phyloP scores from a whole-genome alignment of 2,888 invertebrate genomes.

The Melanchra persicariae region DNA sequence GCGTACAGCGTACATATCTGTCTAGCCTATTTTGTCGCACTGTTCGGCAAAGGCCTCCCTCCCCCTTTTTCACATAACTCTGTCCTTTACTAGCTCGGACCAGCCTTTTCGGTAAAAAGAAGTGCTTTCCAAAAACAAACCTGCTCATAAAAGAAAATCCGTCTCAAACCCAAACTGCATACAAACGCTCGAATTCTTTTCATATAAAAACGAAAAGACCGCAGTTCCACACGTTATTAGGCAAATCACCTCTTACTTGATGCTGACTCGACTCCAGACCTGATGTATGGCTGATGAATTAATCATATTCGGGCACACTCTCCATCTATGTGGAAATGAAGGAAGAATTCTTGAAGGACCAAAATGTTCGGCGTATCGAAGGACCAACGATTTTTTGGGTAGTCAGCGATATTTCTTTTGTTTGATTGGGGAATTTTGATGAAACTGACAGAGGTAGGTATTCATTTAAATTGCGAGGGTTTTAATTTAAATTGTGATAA shows the following conservation, averaged over 20 bases:
- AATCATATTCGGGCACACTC: constrained; percentile 61
- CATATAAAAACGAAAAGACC: constrained; percentile 38
- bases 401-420: constrained; percentile 45
- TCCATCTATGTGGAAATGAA: constrained; percentile 65
- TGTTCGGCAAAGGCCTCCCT: too few relatives aligned
- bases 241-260: constrained; percentile 54
- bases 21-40: too few relatives aligned
- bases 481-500: background rate
- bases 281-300: constrained; percentile 65
- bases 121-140: constrained; percentile 15
- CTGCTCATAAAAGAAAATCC: constrained; percentile 11
- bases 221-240: constrained; percentile 49
- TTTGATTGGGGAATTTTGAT: constrained; percentile 44
- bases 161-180: constrained; percentile 47
- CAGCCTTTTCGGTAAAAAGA: too few relatives aligned
- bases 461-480: constrained; percentile 7
- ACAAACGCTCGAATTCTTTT: constrained; percentile 51
- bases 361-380: constrained; percentile 21
- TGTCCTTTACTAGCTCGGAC: too few relatives aligned
- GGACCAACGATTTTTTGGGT: constrained; percentile 20
- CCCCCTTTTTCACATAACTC: too few relatives aligned
- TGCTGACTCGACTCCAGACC: constrained; percentile 59
- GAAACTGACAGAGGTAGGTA: constrained; percentile 2
- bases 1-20: too few relatives aligned
- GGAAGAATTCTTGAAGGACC: constrained; percentile 46